Conservation (phyloP, 1,140 invertebrate species). For the Brachionus calyciflorus region DNA sequence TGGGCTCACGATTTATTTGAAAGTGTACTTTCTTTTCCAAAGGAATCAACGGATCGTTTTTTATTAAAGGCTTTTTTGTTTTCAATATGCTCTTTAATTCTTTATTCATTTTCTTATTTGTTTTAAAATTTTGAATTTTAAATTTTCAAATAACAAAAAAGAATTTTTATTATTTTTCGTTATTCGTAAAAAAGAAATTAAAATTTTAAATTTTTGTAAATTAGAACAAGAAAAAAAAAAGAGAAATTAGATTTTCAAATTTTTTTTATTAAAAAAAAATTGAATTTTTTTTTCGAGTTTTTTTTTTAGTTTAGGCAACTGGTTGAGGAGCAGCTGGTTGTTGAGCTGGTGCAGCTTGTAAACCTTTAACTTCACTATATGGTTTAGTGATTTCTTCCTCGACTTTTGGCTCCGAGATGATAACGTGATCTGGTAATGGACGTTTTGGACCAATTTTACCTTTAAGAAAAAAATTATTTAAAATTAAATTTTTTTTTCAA, state of each 20-base stretch:
- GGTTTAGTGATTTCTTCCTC: conserved; percentile 58
- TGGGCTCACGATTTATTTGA: too few relatives aligned
- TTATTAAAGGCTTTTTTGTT: too few relatives aligned
- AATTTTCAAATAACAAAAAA: too few relatives aligned
- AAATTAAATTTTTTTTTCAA: background rate
- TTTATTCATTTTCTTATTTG: too few relatives aligned
- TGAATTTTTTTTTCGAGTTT: background rate
- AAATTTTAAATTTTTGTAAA: too few relatives aligned
- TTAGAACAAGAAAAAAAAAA: too few relatives aligned
- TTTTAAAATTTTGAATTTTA: too few relatives aligned
- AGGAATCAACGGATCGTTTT: too few relatives aligned
- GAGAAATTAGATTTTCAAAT: background rate
- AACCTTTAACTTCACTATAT: conserved; percentile 60
- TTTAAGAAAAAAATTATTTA: background rate
- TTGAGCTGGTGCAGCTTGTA: background rate
- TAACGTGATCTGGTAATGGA: conserved; percentile 92
- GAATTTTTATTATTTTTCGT: too few relatives aligned
- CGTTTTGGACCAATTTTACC: conserved; percentile 89
- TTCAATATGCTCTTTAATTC: too few relatives aligned
- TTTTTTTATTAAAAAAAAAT: conserved; percentile 35
- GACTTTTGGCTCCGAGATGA: conserved; percentile 86
- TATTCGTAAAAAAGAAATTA: too few relatives aligned
- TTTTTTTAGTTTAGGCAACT: background rate
- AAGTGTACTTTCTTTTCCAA: too few relatives aligned
- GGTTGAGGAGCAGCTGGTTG: conserved; percentile 35